Conservation (phyloP, 2,888 invertebrate species). For the Dioctria linearis region DNA sequence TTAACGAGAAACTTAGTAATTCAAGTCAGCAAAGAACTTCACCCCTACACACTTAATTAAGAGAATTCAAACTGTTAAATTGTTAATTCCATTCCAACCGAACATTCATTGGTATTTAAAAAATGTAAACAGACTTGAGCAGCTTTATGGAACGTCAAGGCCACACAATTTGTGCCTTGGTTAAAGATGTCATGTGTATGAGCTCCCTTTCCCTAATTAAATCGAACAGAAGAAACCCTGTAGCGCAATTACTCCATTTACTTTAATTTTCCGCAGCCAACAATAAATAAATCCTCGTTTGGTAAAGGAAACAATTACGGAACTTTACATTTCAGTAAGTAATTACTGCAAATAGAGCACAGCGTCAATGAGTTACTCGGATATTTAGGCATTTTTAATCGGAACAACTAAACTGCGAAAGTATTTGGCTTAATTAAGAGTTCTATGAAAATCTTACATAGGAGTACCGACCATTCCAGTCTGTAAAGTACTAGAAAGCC, state of each 20-base stretch:
- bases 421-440: background rate
- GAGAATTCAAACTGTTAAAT: too few species aligned
- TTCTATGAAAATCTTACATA: background rate
- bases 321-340: background rate
- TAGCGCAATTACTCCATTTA: conserved; percentile 7
- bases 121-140: too few species aligned
- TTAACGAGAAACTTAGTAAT: too few species aligned
- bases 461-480: background rate
- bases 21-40: too few species aligned
- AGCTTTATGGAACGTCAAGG: too few species aligned
- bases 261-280: conserved; percentile 1
- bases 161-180: too few species aligned
- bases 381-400: conserved; percentile 21
- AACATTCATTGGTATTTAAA: too few species aligned
- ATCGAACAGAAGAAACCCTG: background rate
- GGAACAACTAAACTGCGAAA: background rate
- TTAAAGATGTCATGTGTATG: too few species aligned
- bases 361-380: background rate
- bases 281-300: conserved; percentile 8
- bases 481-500: background rate
- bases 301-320: background rate
- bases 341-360: conserved; percentile 5
- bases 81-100: too few species aligned
- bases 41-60: too few species aligned
- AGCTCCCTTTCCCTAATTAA: background rate